phyloP scores from a whole-genome alignment of 2,888 invertebrate species.

The Mesorhabditis spiculigera region DNA sequence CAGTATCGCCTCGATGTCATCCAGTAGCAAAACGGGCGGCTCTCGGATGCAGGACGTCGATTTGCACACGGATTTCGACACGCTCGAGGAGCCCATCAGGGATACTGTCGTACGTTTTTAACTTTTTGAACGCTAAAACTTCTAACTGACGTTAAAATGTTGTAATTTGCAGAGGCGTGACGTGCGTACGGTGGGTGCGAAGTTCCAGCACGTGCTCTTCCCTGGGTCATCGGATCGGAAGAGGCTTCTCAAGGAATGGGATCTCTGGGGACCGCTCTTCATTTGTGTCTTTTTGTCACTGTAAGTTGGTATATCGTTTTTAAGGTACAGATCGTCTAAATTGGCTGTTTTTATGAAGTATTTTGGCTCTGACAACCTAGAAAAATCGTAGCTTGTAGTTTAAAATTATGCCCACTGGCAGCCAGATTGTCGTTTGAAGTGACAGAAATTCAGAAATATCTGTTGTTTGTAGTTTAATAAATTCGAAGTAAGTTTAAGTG shows the following conservation, averaged over 20 bases:
- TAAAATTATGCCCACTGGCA: not conserved
- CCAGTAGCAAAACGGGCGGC: not conserved
- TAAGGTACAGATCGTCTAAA: not conserved
- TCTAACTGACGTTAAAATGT: too few species aligned
- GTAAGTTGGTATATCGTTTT: constrained; percentile 16
- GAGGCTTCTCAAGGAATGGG: constrained; percentile 92
- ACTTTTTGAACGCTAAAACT: too few species aligned
- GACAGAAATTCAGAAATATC: not conserved
- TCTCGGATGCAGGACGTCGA: constrained; percentile 40
- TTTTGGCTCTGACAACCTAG: not conserved
- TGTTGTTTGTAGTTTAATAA: not conserved
- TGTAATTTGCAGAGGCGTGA: constrained; percentile 77
- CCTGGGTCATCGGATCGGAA: constrained; percentile 85
- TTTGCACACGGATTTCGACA: constrained; percentile 52
- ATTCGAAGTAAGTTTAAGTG: not conserved
- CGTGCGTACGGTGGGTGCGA: constrained; percentile 83
- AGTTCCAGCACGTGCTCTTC: constrained; percentile 89
- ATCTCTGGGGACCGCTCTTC: constrained; percentile 94
- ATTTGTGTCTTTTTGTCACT: constrained; percentile 93
- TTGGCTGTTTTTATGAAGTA: not conserved
- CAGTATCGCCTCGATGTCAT: not conserved
- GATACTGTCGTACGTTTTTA: constrained; percentile 47
- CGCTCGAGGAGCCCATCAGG: constrained; percentile 57
- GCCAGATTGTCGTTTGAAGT: too few species aligned
- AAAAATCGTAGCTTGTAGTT: not conserved